Percentiles rank a stretch among this genome's conserved stretches.
phyloP scores from a whole-genome alignment of 2,797 vertebrate species.

The Diplodus puntazzo region DNA sequence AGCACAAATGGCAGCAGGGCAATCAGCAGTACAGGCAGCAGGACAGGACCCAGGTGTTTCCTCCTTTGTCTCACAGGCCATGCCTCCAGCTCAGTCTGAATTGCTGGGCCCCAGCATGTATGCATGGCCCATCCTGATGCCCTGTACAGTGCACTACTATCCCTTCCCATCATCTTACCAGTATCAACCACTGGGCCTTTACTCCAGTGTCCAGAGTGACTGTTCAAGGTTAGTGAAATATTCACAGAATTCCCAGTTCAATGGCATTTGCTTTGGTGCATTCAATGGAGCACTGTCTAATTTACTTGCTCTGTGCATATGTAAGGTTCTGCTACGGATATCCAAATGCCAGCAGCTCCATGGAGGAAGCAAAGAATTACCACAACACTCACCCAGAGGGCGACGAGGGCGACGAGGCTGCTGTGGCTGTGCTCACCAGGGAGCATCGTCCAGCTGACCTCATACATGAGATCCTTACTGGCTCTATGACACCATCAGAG shows the following conservation, averaged over 20 bases:
- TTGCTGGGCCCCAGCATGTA: conserved; percentile 67
- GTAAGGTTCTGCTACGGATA: conserved; percentile 76
- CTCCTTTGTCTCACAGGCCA: conserved; percentile 64
- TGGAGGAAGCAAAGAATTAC: conserved; percentile 74
- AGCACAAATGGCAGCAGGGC: background rate
- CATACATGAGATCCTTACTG: background rate
- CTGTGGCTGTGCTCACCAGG: conserved; percentile 72
- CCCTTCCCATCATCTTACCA: conserved; percentile 63
- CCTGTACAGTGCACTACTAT: conserved; percentile 68
- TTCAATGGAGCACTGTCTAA: conserved; percentile 7
- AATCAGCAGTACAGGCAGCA: background rate
- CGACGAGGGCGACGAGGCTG: conserved; percentile 74
- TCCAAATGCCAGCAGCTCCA: conserved; percentile 74
- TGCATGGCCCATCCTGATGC: conserved; percentile 53
- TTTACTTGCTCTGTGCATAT: conserved; percentile 62
- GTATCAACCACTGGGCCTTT: conserved; percentile 76
- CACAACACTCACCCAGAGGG: conserved; percentile 76
- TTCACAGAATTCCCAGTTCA: background rate
- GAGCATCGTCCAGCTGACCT: conserved; percentile 53
- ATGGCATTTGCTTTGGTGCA: conserved; percentile 3
- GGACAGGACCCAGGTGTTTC: conserved; percentile 45
- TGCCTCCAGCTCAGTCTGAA: conserved; percentile 70
- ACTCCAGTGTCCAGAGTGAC: conserved; percentile 78
- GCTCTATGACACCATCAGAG: conserved; percentile 23
- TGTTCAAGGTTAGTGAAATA: conserved; percentile 79